A percentile compares a stretch with the other conserved stretches of the same genome.
These are phyloP conservation scores for Sylvietta virens DNA, from an alignment of 2,113 vertebrate genomes.

Conservation along the genomic window DNA sequence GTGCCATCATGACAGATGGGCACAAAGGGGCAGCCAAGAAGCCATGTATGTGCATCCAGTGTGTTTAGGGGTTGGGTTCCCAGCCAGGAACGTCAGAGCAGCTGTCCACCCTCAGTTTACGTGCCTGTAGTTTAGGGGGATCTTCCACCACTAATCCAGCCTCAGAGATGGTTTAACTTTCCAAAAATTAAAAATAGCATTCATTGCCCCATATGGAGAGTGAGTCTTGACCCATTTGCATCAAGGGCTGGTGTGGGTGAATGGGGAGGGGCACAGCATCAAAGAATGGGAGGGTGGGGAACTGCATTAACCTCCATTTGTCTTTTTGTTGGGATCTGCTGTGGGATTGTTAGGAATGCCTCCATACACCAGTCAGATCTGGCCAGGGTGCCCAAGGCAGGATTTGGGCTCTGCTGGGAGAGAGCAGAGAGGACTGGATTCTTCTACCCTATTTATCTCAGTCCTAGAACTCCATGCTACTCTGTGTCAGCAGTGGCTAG, in stretches of 20 bases:
- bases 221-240: slow-evolving; percentile 53
- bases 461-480: not conserved
- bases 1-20: slow-evolving; percentile 68
- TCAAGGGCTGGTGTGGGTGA: slow-evolving; percentile 27
- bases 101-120: slow-evolving; percentile 67
- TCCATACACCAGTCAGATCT: not conserved
- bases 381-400: not conserved
- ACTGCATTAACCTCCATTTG: not conserved
- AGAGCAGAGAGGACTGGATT: not conserved
- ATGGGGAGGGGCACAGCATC: not conserved
- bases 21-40: slow-evolving; percentile 64
- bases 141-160: slow-evolving; percentile 67
- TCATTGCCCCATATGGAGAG: slow-evolving; percentile 20
- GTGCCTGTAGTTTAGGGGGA: slow-evolving; percentile 66
- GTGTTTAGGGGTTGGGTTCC: slow-evolving; percentile 60
- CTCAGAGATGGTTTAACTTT: slow-evolving; percentile 69
- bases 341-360: not conserved
- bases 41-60: slow-evolving; percentile 61
- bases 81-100: slow-evolving; percentile 59
- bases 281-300: slow-evolving; percentile 11
- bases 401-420: not conserved
- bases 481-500: not conserved
- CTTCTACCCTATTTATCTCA: not conserved
- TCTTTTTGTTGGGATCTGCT: not conserved
- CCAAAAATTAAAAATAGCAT: slow-evolving; percentile 69